A percentile compares a stretch with the other conserved stretches of the same genome.
Conservation (phyloP, 2,113 vertebrate genomes). For the Eulacestoma nigropectus region DNA sequence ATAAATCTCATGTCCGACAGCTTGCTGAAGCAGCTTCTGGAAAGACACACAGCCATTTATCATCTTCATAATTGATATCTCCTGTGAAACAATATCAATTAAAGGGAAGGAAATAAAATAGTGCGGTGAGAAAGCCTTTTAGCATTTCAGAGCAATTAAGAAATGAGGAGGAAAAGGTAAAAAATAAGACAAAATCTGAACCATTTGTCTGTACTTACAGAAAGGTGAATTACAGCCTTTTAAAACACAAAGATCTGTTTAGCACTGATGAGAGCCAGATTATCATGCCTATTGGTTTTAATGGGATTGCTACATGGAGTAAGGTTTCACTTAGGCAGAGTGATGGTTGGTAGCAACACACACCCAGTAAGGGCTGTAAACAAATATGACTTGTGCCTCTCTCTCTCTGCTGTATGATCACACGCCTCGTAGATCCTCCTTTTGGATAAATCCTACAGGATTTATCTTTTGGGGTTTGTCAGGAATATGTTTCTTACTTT, state of each 20-base stretch:
- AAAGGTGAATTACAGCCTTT: not conserved
- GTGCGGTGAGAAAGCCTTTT: conserved; percentile 18
- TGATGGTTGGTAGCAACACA: not conserved
- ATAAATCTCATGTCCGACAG: conserved; percentile 33
- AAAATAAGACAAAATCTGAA: not conserved
- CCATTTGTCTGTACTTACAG: not conserved
- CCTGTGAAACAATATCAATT: conserved; percentile 42
- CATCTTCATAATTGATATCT: conserved; percentile 45
- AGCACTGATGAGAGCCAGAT: not conserved
- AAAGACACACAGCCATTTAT: conserved; percentile 54
- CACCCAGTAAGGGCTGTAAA: not conserved
- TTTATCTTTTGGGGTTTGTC: not conserved
- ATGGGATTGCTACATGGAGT: not conserved
- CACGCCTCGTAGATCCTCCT: not conserved
- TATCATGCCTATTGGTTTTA: not conserved
- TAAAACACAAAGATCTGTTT: not conserved
- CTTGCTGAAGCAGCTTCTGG: conserved; percentile 55
- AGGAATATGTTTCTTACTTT: not conserved
- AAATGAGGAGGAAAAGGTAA: not conserved
- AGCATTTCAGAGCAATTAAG: not conserved
- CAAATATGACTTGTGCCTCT: not conserved
- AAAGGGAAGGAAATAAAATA: conserved; percentile 56
- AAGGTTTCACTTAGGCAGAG: not conserved
- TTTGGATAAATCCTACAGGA: not conserved
- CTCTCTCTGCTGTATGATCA: not conserved